Evolutionary conservation across 2,797 vertebrate genomes (phyloP).

Genomic region (Perodicticus potto): DNA sequence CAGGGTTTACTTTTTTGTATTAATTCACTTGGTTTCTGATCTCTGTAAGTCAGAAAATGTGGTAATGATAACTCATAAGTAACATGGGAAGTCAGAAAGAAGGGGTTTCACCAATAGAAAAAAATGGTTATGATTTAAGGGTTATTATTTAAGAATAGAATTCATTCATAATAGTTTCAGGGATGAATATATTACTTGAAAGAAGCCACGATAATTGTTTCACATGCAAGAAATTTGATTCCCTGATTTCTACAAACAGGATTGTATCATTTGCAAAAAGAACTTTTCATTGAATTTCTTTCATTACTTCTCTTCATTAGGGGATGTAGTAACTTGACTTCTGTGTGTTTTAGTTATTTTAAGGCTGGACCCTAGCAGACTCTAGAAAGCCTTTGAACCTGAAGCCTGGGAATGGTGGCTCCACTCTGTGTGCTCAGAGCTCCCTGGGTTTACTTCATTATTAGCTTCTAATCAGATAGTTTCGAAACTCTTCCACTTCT

Average conservation of each 20-base stretch:
- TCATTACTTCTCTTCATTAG: neutral
- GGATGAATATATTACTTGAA: neutral
- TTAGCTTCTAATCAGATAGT: neutral
- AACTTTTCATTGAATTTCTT: conserved; percentile 10
- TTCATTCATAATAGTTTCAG: neutral
- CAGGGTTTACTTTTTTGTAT: neutral
- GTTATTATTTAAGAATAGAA: conserved; percentile 1
- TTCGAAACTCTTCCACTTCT: neutral
- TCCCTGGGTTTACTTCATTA: neutral
- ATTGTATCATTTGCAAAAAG: conserved; percentile 2
- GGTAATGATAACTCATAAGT: neutral
- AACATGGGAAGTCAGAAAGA: conserved; percentile 1
- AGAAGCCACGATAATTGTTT: neutral
- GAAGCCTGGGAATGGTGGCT: neutral
- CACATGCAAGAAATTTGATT: neutral
- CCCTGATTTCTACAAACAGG: neutral
- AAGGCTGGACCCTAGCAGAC: neutral
- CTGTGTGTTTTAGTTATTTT: neutral
- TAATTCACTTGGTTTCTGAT: neutral
- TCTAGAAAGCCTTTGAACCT: neutral
- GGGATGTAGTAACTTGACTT: neutral
- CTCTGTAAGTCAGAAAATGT: neutral
- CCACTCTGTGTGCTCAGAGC: neutral
- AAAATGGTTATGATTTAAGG: neutral
- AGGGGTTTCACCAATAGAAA: neutral